Conservation (phyloP, 1,140 invertebrate species). For the Trialeurodes vaporariorum region DNA sequence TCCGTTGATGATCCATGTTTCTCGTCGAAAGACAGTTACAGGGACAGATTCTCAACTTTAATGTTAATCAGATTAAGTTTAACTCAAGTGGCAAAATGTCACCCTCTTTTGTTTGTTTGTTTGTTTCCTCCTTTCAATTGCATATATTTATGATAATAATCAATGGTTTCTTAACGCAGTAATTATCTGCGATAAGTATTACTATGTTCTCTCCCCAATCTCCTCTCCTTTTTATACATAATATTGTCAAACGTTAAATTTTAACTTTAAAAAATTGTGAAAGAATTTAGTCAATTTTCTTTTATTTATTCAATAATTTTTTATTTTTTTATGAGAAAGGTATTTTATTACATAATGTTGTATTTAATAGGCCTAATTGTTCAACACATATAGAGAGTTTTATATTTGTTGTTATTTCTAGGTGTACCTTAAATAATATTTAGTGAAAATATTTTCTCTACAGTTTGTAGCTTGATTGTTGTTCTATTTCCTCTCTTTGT, state of each 20-base stretch:
- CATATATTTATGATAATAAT: neutral
- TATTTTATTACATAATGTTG: neutral
- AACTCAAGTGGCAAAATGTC: neutral
- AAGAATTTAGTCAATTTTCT: constrained; percentile 1
- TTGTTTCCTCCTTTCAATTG: neutral
- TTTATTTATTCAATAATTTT: constrained; percentile 1
- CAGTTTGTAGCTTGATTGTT: neutral
- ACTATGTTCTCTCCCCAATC: too few relatives aligned
- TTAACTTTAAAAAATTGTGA: neutral
- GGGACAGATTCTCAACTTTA: neutral
- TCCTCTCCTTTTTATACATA: neutral
- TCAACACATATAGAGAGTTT: neutral
- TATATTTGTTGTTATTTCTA: neutral
- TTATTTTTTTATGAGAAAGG: neutral
- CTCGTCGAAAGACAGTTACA: neutral
- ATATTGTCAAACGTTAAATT: neutral
- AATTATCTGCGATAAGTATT: too few relatives aligned
- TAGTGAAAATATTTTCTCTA: neutral
- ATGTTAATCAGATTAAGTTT: constrained; percentile 1
- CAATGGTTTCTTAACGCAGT: too few relatives aligned
- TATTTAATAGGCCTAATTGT: constrained; percentile 1
- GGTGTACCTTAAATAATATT: neutral
- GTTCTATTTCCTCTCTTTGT: neutral
- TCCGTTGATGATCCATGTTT: too few relatives aligned
- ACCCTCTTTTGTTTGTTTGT: neutral